Base-by-base conservation (phyloP, 2,888 invertebrate species). In the Malthinus seriepunctatus region DNA sequence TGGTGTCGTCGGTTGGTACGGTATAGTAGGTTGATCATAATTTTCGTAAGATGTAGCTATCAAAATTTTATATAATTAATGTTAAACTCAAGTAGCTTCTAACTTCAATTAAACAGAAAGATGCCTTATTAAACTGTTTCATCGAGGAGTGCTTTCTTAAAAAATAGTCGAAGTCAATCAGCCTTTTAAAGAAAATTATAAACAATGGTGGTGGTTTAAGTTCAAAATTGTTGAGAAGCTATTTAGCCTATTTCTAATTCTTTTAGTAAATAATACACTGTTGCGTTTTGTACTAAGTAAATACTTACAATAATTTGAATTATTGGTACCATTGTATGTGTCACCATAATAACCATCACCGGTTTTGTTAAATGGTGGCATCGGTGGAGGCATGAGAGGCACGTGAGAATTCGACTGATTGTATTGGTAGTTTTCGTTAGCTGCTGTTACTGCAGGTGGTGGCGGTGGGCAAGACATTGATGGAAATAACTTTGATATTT, bases 361-460 rank as follows among this genome's bases (percentile, higher is more conserved):
- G n/a, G 73, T 69, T 6, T 80, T 65, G 31, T 71, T 71, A 56
- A 78, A 78, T 2, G 79, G 85, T 31, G 71, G 83, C 72, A 68
- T 82, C 0, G 79, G 78, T 6, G 82, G 86, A 1, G 88, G 86
- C 39, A 84, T 81, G 2, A 85, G 80, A 0, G 85, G 85, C 1
- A 84, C 82, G 58, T 74, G 73, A 9, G 64, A 63, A 31, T 42
- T 42, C 9, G 66, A 35, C 46, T 50, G 58, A 42, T 60, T 56
- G 15, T 65, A 65, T 49, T 61, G 68, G 60, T 59, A 63, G 9
- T 60, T 62, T 7, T 55, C 42, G 31, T 65, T 56, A 5, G 58
- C 45, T 1, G 64, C 60, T 1, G 58, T 62, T 37, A 62, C 56
- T 12, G 62, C 59, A 1, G 72, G 73, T 7, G 73, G 71, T 48